Conservation (phyloP, 1,140 invertebrate genomes). For the Apis mellifera region DNA sequence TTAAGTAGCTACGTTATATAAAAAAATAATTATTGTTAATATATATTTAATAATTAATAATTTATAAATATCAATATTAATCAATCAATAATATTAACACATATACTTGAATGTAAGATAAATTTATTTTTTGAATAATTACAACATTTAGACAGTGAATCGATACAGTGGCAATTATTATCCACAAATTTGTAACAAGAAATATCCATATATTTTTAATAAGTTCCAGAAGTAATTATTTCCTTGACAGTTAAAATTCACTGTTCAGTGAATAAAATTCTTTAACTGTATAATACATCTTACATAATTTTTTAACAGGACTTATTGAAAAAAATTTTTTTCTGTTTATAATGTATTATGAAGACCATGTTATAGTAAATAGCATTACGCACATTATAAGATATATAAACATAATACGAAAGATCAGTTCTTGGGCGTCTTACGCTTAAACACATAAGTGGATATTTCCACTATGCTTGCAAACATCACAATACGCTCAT, state of each 20-base stretch:
- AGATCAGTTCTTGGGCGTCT: conserved; percentile 70
- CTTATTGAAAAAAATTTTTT: conserved; percentile 30
- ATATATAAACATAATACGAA: conserved; percentile 61
- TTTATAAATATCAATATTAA: too few relatives aligned
- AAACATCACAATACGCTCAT: conserved; percentile 61
- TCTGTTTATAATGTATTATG: conserved; percentile 28
- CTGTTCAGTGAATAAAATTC: conserved; percentile 40
- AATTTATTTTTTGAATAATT: conserved; percentile 63
- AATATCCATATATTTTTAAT: conserved; percentile 63
- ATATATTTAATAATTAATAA: too few relatives aligned
- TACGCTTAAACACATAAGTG: conserved; percentile 59
- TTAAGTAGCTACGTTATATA: too few relatives aligned
- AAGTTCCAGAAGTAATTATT: conserved; percentile 57
- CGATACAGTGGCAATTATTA: conserved; percentile 63
- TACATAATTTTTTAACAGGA: conserved; percentile 40
- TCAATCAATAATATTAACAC: too few relatives aligned
- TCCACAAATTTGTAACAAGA: conserved; percentile 60
- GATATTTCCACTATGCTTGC: conserved; percentile 48
- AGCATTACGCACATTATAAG: conserved; percentile 38
- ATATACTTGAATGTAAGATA: conserved; percentile 44
- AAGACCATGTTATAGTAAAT: conserved; percentile 41
- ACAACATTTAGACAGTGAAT: conserved; percentile 68
- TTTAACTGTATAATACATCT: conserved; percentile 44
- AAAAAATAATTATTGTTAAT: too few relatives aligned
- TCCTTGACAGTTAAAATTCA: conserved; percentile 46